Base-by-base conservation (phyloP, 2,888 invertebrate genomes). In the Stenolophus ochropezus region DNA sequence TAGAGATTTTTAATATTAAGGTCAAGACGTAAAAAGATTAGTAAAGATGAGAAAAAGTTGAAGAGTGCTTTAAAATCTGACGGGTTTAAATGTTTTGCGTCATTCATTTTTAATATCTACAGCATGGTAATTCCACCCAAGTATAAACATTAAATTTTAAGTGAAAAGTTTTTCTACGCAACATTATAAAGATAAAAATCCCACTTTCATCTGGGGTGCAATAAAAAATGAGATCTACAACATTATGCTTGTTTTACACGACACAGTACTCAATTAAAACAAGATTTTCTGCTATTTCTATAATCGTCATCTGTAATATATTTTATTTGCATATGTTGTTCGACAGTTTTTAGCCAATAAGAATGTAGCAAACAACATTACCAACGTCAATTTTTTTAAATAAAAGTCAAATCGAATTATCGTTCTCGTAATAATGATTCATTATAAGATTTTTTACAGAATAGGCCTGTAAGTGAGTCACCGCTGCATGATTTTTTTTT, bases 101-200 rank as follows among this genome's bases (percentile, higher is more conserved):
- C 61, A 61, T 61, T 61, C 61, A 61, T 61, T 61, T 61, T 61
- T 61, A 61, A 61, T 61, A 61, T 25, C 61, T 27, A 61, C 61
- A 25, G 25, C 23, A 61, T 14, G 61, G 61, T 61, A 61, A 25
- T 61, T 27, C 23, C 61, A 61, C n/a, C 25, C 61, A 61, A 69
- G 65, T 69, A 33, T 69, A 33, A 69, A 33, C 65, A 69, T 69
- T 33, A 69, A 69, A 33, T 69, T 69, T 69, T 69, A 69, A 69
- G 65, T 42, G 65, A 69, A 69, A 69, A 69, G 33, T 61, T 69
- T 69, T 20, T 69, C 33, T 69, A 23, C 61, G 61, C 25, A 23
- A 25, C 61, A 61, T 61, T 61, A 33, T 14, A 33, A 69, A 33
- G 65, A 69, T 69, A 33, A 69, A 69, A 25, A 33, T 69, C 65